A percentile compares a stretch with the other conserved stretches of the same genome.
These are phyloP conservation scores for Drosophila acutilabella DNA, from an alignment of 2,888 invertebrate genomes.

Conservation along the genomic window DNA sequence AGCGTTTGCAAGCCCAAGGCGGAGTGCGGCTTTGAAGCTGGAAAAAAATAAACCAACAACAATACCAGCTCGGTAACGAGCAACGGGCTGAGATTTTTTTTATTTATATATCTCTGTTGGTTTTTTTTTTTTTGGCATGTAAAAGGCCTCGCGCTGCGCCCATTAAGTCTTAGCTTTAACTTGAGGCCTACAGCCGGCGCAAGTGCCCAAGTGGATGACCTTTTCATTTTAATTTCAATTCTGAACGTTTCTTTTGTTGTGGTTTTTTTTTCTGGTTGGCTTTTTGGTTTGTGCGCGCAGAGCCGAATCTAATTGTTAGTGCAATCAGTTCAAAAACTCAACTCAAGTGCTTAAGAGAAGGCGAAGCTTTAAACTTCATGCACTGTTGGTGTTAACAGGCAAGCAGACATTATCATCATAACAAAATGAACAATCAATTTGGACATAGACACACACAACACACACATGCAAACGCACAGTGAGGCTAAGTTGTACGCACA, in stretches of 20 bases:
- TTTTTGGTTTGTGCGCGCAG: slow-evolving; percentile 40
- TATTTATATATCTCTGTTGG: slow-evolving; percentile 8
- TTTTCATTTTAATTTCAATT: slow-evolving; percentile 73
- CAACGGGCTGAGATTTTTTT: slow-evolving; percentile 43
- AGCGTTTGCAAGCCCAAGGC: slow-evolving; percentile 56
- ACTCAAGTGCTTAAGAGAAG: slow-evolving; percentile 31
- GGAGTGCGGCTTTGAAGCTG: slow-evolving; percentile 65
- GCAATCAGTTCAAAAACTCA: slow-evolving; percentile 54
- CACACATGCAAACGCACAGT: slow-evolving; percentile 15
- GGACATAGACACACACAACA: slow-evolving; percentile 27
- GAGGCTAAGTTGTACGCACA: slow-evolving; percentile 30
- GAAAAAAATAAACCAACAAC: slow-evolving; percentile 31
- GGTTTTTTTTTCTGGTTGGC: slow-evolving; percentile 16
- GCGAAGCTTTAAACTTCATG: slow-evolving; percentile 43
- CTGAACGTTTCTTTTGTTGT: slow-evolving; percentile 45
- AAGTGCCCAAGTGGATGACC: slow-evolving; percentile 71
- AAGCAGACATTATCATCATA: slow-evolving; percentile 57
- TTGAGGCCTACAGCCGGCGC: slow-evolving; percentile 49
- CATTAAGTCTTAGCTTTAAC: slow-evolving; percentile 61
- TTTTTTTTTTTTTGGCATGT: slow-evolving; percentile 55
- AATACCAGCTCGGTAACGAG: slow-evolving; percentile 60
- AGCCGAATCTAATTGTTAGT: slow-evolving; percentile 70
- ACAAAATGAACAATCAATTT: slow-evolving; percentile 65
- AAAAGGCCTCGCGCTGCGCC: slow-evolving; percentile 70
- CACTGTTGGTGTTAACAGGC: slow-evolving; percentile 66